A percentile compares a stretch with the other conserved stretches of the same genome.
These are phyloP conservation scores for Phrynocephalus guinanensis DNA, from an alignment of 2,797 vertebrate species.

Conservation along the genomic window DNA sequence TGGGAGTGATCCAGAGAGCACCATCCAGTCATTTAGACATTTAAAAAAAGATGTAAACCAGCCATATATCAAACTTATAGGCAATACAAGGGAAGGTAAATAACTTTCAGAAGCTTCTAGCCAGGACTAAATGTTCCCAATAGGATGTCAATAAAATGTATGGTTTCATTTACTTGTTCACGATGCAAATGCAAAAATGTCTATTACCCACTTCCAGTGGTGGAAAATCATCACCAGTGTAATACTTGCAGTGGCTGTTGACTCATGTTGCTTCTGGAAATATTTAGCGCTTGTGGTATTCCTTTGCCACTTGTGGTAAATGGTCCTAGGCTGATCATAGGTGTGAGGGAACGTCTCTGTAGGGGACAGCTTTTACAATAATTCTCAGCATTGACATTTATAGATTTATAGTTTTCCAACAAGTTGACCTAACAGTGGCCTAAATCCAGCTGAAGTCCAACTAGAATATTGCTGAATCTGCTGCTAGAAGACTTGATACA, in stretches of 20 bases:
- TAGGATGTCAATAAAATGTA: neutral
- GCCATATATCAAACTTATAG: neutral
- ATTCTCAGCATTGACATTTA: neutral
- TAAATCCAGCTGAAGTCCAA: too few relatives aligned
- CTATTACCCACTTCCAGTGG: neutral
- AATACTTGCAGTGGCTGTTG: neutral
- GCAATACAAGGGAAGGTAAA: neutral
- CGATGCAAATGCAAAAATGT: neutral
- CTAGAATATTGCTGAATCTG: too few relatives aligned
- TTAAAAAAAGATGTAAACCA: neutral
- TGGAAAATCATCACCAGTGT: neutral
- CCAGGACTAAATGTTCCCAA: neutral
- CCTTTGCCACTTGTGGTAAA: constrained; percentile 7
- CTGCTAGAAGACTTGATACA: too few relatives aligned
- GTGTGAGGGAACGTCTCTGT: neutral
- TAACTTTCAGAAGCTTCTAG: neutral
- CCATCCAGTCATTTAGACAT: neutral
- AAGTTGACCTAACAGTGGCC: neutral
- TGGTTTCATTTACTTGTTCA: neutral
- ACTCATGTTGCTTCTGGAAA: constrained; percentile 10
- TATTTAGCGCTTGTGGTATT: constrained; percentile 6
- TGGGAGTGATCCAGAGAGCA: neutral
- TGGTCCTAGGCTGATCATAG: neutral
- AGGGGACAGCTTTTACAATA: neutral
- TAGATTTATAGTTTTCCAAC: neutral